These are phyloP conservation scores for Caretta caretta DNA, from an alignment of 2,113 vertebrate genomes.

Conservation along the genomic window DNA sequence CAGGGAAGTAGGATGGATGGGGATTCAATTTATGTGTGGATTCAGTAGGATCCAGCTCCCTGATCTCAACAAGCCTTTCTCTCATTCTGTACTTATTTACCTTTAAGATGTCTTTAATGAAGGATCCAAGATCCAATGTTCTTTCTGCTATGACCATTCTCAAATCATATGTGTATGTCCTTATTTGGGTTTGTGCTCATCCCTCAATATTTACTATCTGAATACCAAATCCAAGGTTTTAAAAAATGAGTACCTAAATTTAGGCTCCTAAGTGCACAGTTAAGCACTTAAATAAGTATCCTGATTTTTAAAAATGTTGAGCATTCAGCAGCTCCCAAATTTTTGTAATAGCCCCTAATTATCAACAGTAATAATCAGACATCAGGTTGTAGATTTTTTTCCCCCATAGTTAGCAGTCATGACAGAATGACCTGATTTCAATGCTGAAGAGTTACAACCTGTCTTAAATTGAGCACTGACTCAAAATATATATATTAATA, in stretches of 20 bases:
- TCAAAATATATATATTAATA: not conserved
- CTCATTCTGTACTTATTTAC: not conserved
- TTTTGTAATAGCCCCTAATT: not conserved
- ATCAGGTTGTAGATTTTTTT: not conserved
- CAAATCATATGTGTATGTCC: not conserved
- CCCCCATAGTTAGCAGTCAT: not conserved
- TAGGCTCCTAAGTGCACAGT: not conserved
- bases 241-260: not conserved
- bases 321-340: not conserved
- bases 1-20: not conserved
- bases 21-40: not conserved
- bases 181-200: not conserved
- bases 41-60: not conserved
- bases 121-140: accelerated
- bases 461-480: not conserved
- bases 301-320: not conserved
- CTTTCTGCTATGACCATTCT: not conserved
- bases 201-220: not conserved
- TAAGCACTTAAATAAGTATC: not conserved
- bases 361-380: not conserved
- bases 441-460: not conserved
- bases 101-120: not conserved
- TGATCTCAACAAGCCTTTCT: not conserved
- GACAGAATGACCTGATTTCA: not conserved
- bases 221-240: accelerated